Base-by-base conservation (phyloP, 2,113 vertebrate species). In the Carassius gibelio region DNA sequence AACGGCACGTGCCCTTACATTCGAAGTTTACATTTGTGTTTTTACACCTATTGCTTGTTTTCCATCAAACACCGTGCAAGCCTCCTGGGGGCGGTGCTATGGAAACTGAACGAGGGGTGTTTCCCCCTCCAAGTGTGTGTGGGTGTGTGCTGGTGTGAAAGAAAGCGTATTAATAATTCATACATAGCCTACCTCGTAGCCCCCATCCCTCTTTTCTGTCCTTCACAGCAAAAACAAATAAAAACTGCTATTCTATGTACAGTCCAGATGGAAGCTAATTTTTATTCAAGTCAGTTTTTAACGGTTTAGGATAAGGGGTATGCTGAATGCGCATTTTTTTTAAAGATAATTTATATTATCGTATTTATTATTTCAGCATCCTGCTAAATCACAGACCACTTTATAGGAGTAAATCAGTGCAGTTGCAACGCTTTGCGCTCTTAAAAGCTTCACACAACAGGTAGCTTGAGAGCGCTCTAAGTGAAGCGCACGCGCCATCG, bases 41-140 rank as follows among this genome's bases (percentile, higher is more conserved):
- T 86, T 61, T 34, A 36, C n/a, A 52, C 77, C 23, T 19, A 66
- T 77, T 83, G 85, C 26, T 72, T 83, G 85, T 72, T 88, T 86
- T 84, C 74, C 76, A 72, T 85, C 26, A 87, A 86, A 82, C 81
- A 81, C 72, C 80, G 87, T 89, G 80, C 87, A 82, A 85, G 72
- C 90, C 92, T 91, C 92, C 38, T 6, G 91, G 91, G 92, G 94
- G 93, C 92, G 94, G 93, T 94, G 90, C 94, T 93, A 95, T 95
- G 95, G 94, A 94, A 95, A 95, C 94, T 89, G 93, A 88, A 91
- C 69, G 87, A 90, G 86, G 82, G 89, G 91, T 88, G 89, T 90
- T 87, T 79, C 87, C 77, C 80, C 82, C 87, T 80, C 48, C 17
- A 79, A 80, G 89, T 88, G 48, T 8, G 36, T 30, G 30, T 30